These are phyloP conservation scores for Spea bombifrons DNA, from an alignment of 2,113 vertebrate species.

Conservation along the genomic window DNA sequence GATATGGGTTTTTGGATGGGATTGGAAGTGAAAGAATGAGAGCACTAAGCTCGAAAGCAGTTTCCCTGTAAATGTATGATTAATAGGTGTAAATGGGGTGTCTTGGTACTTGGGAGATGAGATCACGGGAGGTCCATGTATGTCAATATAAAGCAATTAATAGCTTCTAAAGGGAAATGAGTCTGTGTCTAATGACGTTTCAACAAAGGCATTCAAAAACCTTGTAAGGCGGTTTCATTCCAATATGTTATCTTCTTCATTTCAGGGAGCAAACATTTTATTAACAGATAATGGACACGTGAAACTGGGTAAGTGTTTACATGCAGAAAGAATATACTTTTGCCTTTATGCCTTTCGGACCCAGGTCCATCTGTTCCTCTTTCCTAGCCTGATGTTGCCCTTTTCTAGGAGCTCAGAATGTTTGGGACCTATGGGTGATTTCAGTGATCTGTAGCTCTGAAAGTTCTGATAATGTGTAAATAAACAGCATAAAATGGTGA, in stretches of 20 bases:
- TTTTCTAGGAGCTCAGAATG: no score
- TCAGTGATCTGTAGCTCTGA: no score
- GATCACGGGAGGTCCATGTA: neutral
- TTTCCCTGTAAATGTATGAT: conserved; percentile 6
- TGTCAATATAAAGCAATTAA: neutral
- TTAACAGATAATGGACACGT: conserved; percentile 96
- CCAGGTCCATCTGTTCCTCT: no score
- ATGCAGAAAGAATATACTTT: no score
- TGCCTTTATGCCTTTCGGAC: no score
- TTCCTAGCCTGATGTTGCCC: no score
- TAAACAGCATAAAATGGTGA: no score
- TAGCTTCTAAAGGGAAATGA: conserved; percentile 3
- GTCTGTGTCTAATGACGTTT: conserved; percentile 5
- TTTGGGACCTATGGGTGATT: no score
- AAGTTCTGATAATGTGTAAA: no score
- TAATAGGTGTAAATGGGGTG: conserved; percentile 31
- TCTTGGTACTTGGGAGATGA: neutral
- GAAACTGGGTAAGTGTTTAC: conserved; percentile 85
- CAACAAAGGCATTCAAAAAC: neutral
- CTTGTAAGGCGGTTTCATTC: neutral
- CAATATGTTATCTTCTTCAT: conserved; percentile 44
- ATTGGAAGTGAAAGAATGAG: conserved; percentile 47
- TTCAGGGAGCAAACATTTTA: conserved; percentile 96
- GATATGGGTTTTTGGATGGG: conserved; percentile 29
- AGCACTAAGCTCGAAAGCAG: conserved; percentile 8